A percentile compares a stretch with the other conserved stretches of the same genome.
Conservation (phyloP, 1,140 invertebrate species). For the Alviniconcha marisindica region DNA sequence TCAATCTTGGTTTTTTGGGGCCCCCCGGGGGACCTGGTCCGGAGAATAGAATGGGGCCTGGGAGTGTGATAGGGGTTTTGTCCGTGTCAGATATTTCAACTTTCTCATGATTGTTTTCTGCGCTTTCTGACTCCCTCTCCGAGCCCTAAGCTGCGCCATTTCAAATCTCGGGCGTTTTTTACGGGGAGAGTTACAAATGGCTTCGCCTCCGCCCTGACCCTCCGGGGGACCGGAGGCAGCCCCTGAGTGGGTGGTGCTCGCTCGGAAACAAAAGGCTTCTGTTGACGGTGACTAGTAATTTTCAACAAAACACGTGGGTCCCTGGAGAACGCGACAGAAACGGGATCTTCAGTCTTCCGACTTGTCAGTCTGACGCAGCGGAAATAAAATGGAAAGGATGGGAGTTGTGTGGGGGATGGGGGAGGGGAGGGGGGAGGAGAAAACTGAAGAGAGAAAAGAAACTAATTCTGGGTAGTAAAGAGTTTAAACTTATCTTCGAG, state of each 20-base stretch:
- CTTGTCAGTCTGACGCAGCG: neutral
- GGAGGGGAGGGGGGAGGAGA: neutral
- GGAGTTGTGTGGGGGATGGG: neutral
- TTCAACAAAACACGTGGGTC: neutral
- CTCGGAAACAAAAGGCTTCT: constrained; percentile 18
- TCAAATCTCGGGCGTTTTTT: neutral
- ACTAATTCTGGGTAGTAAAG: too few species aligned
- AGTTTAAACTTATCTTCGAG: too few species aligned
- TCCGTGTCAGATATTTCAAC: constrained; percentile 32
- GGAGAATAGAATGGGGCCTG: neutral
- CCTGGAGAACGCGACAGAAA: neutral
- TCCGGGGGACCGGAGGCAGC: neutral
- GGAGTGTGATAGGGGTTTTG: constrained; percentile 30
- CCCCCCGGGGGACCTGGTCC: neutral
- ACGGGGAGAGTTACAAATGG: neutral
- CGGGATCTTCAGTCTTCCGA: neutral
- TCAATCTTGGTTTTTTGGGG: too few species aligned
- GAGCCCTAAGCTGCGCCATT: too few species aligned
- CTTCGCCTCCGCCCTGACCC: neutral
- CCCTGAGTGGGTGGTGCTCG: neutral
- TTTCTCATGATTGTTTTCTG: constrained; percentile 31
- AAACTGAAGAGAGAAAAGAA: neutral
- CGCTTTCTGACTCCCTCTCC: neutral
- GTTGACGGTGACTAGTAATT: neutral
- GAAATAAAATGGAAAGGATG: neutral